These are phyloP conservation scores for Channa striata DNA, from an alignment of 2,797 vertebrate genomes.

Conservation along the genomic window DNA sequence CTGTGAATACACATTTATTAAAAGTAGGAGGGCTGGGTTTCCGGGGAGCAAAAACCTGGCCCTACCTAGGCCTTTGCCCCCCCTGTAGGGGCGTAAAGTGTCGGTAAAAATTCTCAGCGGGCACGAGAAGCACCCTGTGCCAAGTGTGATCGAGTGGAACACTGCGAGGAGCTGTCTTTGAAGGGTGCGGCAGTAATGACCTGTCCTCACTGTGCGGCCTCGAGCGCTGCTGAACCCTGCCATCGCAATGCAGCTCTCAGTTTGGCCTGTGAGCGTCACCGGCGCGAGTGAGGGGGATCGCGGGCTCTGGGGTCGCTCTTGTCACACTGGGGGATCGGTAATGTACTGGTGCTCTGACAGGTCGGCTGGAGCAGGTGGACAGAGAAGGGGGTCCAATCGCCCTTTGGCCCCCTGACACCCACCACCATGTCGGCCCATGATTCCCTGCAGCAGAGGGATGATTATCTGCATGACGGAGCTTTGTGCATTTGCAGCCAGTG, in stretches of 20 bases:
- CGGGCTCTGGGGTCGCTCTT: slow-evolving; percentile 73
- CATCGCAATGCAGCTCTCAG: slow-evolving; percentile 70
- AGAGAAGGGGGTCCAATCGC: slow-evolving; percentile 65
- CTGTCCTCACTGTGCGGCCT: slow-evolving; percentile 76
- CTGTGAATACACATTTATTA: slow-evolving; percentile 75
- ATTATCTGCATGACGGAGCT: slow-evolving; percentile 80
- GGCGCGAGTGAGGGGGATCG: slow-evolving; percentile 55
- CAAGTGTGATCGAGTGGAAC: slow-evolving; percentile 67
- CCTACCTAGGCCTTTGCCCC: slow-evolving; percentile 43
- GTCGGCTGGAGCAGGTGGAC: slow-evolving; percentile 65
- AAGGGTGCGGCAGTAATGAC: slow-evolving; percentile 81
- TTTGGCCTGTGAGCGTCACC: slow-evolving; percentile 69
- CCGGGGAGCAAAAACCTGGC: slow-evolving; percentile 55
- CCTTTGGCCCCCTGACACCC: slow-evolving; percentile 69
- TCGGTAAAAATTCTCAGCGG: slow-evolving; percentile 72
- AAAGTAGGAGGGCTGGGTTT: slow-evolving; percentile 51
- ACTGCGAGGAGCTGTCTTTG: slow-evolving; percentile 68
- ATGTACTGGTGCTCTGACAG: slow-evolving; percentile 71
- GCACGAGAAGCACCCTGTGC: slow-evolving; percentile 57
- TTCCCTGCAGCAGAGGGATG: slow-evolving; percentile 73
- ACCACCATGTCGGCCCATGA: slow-evolving; percentile 58
- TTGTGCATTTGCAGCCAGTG: slow-evolving; percentile 74
- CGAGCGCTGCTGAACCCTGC: slow-evolving; percentile 67
- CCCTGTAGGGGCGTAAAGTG: slow-evolving; percentile 60
- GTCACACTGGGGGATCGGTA: slow-evolving; percentile 69